A percentile compares a stretch with the other conserved stretches of the same genome.
Evolutionary conservation across 2,113 vertebrate genomes (phyloP).

Genomic region (Lepisosteus oculatus): DNA sequence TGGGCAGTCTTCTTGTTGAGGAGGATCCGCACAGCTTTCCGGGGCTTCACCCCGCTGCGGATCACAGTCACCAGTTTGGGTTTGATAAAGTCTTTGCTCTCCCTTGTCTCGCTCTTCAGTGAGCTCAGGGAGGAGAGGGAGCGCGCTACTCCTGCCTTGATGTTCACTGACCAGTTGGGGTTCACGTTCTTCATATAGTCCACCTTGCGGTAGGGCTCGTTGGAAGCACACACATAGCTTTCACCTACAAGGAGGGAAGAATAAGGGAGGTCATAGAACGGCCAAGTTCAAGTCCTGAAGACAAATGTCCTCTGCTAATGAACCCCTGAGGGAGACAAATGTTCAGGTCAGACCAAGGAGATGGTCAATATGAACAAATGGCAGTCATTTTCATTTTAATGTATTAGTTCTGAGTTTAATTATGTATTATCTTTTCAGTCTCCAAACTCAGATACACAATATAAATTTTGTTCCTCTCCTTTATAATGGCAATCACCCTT

Average conservation of each 20-base stretch:
- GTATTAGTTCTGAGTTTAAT: too few species aligned
- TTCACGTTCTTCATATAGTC: conserved; percentile 94
- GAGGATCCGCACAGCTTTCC: conserved; percentile 92
- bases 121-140: conserved; percentile 70
- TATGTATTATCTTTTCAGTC: too few species aligned
- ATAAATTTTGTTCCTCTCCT: too few species aligned
- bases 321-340: too few species aligned
- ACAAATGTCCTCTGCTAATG: too few species aligned
- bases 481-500: too few species aligned
- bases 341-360: too few species aligned
- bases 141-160: conserved; percentile 72
- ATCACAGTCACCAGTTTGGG: conserved; percentile 97
- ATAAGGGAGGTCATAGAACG: neutral
- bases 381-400: too few species aligned
- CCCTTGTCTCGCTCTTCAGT: conserved; percentile 73
- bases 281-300: too few species aligned
- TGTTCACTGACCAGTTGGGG: conserved; percentile 94
- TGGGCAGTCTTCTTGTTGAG: conserved; percentile 98
- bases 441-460: too few species aligned
- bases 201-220: conserved; percentile 85
- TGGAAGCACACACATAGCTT: conserved; percentile 96
- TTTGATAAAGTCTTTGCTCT: conserved; percentile 92
- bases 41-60: conserved; percentile 90
- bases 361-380: too few species aligned
- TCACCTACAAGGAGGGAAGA: conserved; percentile 70